phyloP scores from a whole-genome alignment of 1,140 invertebrate species.

The Rhynchophorus ferrugineus region DNA sequence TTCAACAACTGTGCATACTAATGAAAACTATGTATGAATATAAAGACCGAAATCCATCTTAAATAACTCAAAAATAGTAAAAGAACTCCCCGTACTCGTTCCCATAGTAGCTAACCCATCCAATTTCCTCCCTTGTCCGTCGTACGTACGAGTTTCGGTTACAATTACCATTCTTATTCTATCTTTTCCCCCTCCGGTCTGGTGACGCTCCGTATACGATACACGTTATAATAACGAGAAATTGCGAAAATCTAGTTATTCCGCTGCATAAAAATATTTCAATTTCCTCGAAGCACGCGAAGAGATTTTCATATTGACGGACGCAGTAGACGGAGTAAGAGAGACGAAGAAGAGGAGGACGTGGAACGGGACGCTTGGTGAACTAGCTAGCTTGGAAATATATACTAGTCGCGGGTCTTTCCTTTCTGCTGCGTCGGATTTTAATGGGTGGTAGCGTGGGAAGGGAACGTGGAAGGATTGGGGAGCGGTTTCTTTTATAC shows the following conservation, averaged over 20 bases:
- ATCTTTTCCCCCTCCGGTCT: slow-evolving; percentile 1
- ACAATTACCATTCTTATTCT: slow-evolving; percentile 7
- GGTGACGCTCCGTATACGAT: neutral
- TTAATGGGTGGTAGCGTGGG: no score
- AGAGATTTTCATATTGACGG: slow-evolving; percentile 1
- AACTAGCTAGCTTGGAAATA: no score
- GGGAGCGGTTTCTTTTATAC: no score
- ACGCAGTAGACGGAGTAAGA: neutral
- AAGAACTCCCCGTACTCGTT: neutral
- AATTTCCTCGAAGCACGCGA: slow-evolving; percentile 9
- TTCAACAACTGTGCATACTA: neutral
- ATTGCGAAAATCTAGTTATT: slow-evolving; percentile 18
- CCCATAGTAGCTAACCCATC: slow-evolving; percentile 2
- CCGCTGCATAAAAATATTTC: slow-evolving; percentile 17
- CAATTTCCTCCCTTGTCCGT: slow-evolving; percentile 5
- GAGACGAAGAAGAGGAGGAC: no score
- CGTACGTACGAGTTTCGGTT: neutral
- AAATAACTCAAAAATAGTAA: no score
- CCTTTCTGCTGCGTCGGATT: no score
- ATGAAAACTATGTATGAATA: neutral
- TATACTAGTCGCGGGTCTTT: no score
- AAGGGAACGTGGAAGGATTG: no score
- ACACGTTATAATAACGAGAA: slow-evolving; percentile 13
- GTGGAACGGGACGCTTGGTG: no score
- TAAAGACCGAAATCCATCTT: neutral